phyloP scores from a whole-genome alignment of 2,113 vertebrate genomes.

The Epinephelus fuscoguttatus region DNA sequence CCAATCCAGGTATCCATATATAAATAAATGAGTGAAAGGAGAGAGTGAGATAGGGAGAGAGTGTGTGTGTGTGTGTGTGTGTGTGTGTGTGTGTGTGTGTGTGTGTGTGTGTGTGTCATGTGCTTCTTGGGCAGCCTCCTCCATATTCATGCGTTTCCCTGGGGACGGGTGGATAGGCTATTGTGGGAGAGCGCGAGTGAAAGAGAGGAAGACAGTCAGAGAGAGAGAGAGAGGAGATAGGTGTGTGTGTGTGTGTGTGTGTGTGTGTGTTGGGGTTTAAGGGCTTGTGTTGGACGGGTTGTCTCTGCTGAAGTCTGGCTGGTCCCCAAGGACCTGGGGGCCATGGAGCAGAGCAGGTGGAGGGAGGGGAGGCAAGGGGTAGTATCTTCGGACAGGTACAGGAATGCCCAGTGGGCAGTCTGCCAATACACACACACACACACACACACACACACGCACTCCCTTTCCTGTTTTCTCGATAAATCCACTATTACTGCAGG shows the following conservation, averaged over 20 bases:
- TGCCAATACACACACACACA: constrained; percentile 42
- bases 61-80: constrained; percentile 13
- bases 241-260: constrained; percentile 31
- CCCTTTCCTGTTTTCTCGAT: constrained; percentile 68
- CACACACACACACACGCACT: constrained; percentile 13
- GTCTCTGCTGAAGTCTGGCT: constrained; percentile 70
- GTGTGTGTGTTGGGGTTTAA: constrained; percentile 37
- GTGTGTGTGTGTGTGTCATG: constrained; percentile 65
- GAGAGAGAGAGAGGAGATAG: constrained; percentile 35
- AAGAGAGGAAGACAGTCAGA: constrained; percentile 60
- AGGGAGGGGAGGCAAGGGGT: constrained; percentile 50
- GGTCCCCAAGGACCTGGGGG: constrained; percentile 63
- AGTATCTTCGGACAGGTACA: constrained; percentile 75
- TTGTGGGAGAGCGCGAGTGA: constrained; percentile 74
- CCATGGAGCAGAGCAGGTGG: constrained; percentile 68
- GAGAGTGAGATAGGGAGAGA: constrained; percentile 30
- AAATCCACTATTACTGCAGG: constrained; percentile 33
- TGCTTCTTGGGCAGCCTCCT: constrained; percentile 76
- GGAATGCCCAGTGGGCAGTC: constrained; percentile 70
- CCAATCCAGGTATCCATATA: constrained; percentile 78
- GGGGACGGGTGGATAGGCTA: constrained; percentile 77
- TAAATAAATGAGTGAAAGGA: constrained; percentile 77
- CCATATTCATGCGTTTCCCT: constrained; percentile 84
- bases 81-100: constrained; percentile 50
- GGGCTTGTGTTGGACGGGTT: constrained; percentile 64